Percentiles rank a stretch among this genome's conserved stretches.
Evolutionary conservation across 2,888 invertebrate genomes (phyloP).

Genomic region (Callimorpha dominula): DNA sequence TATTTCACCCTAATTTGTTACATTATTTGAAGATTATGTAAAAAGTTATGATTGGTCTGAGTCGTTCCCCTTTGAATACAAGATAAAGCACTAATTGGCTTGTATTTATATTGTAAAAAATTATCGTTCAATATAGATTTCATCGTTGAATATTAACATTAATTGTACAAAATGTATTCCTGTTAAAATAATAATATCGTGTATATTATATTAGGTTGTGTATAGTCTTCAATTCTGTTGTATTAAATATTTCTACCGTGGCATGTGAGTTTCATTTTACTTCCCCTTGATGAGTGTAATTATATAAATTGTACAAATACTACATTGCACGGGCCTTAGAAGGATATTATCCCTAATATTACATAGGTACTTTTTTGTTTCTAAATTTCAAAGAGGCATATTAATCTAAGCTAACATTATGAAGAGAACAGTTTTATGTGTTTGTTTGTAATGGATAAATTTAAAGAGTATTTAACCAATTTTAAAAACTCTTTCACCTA

Average conservation of each 20-base stretch:
- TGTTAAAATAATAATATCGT: slow-evolving; percentile 55
- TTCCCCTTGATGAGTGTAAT: slow-evolving; percentile 6
- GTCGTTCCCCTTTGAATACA: background rate
- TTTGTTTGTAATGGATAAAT: too few species aligned
- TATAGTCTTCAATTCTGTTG: slow-evolving; percentile 73
- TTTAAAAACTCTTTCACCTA: too few species aligned
- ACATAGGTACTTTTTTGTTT: too few species aligned
- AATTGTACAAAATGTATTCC: slow-evolving; percentile 61
- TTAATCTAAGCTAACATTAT: too few species aligned
- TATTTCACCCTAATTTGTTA: too few species aligned
- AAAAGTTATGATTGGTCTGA: too few species aligned
- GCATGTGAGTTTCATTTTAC: slow-evolving; percentile 47
- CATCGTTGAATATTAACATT: slow-evolving; percentile 45
- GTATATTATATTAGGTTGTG: slow-evolving; percentile 63
- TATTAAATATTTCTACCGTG: slow-evolving; percentile 74
- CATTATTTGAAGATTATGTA: too few species aligned
- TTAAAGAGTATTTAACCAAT: too few species aligned
- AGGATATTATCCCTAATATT: too few species aligned
- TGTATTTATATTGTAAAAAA: slow-evolving; percentile 42
- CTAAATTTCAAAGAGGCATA: too few species aligned
- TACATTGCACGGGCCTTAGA: background rate
- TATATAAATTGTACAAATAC: background rate
- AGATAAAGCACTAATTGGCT: slow-evolving; percentile 23
- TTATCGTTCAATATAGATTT: slow-evolving; percentile 48
- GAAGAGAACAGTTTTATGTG: too few species aligned